Evolutionary conservation across 1,140 invertebrate genomes (phyloP).

Genomic region (Drosophila parabipectinata): DNA sequence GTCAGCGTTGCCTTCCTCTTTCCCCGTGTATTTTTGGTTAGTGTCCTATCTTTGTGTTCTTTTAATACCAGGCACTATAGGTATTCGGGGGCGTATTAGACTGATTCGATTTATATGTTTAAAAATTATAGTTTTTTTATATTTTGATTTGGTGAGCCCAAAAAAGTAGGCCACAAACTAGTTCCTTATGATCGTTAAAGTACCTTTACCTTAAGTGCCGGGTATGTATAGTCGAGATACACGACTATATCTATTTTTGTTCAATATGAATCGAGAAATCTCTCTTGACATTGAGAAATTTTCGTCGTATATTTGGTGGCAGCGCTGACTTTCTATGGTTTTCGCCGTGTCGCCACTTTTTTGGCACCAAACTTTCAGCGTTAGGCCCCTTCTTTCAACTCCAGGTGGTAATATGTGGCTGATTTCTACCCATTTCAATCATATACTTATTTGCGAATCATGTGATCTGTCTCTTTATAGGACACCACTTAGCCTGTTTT

Average conservation of each 20-base stretch:
- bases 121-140: too few relatives aligned
- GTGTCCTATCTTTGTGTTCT: conserved; percentile 59
- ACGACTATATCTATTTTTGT: not conserved
- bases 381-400: not conserved
- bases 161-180: not conserved
- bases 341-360: conserved; percentile 31
- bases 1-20: conserved; percentile 36
- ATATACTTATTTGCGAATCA: too few relatives aligned
- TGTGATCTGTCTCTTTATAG: not conserved
- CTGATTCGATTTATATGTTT: not conserved
- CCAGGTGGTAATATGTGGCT: not conserved
- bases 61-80: conserved; percentile 50
- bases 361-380: not conserved
- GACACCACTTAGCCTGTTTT: conserved; percentile 1
- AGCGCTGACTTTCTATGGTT: conserved; percentile 26
- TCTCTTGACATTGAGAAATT: conserved; percentile 66
- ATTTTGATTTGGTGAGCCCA: too few relatives aligned
- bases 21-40: conserved; percentile 32
- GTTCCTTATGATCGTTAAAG: too few relatives aligned
- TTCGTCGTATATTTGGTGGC: conserved; percentile 18
- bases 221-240: not conserved
- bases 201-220: not conserved
- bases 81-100: not conserved
- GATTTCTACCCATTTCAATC: not conserved
- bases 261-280: conserved; percentile 56